A percentile compares a stretch with the other conserved stretches of the same genome.
phyloP scores from a whole-genome alignment of 1,140 invertebrate species.

The Chelonus insularis region DNA sequence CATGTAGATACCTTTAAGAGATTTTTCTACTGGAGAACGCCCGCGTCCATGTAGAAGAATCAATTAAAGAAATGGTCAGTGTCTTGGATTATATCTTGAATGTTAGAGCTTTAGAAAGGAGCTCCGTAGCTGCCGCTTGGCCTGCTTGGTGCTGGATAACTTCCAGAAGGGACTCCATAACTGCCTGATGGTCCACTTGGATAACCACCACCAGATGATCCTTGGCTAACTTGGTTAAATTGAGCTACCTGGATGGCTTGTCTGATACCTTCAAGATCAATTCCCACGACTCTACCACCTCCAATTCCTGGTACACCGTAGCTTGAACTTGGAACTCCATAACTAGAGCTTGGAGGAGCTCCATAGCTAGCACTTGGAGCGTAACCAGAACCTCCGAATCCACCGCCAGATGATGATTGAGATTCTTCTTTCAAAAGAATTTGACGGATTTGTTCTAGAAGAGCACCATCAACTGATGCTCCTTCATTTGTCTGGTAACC shows the following conservation, averaged over 20 bases:
- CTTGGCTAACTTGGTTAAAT: slow-evolving; percentile 65
- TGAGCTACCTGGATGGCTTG: slow-evolving; percentile 58
- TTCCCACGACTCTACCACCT: slow-evolving; percentile 68
- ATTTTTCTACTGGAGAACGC: slow-evolving; percentile 20
- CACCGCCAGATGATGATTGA: slow-evolving; percentile 60
- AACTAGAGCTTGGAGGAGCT: slow-evolving; percentile 55
- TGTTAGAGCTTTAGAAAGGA: slow-evolving; percentile 46
- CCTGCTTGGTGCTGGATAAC: slow-evolving; percentile 35
- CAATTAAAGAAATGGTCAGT: not conserved
- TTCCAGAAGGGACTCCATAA: slow-evolving; percentile 59
- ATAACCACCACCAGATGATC: slow-evolving; percentile 36
- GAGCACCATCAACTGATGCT: slow-evolving; percentile 73
- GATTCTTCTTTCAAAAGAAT: slow-evolving; percentile 80
- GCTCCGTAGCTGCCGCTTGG: slow-evolving; percentile 52
- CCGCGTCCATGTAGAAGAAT: slow-evolving; percentile 19
- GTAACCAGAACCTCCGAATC: slow-evolving; percentile 49
- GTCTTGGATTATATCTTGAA: not conserved
- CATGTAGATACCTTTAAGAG: not conserved
- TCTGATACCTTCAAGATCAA: slow-evolving; percentile 75
- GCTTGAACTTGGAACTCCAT: slow-evolving; percentile 56
- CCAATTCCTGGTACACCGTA: slow-evolving; percentile 65
- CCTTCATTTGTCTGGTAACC: slow-evolving; percentile 77
- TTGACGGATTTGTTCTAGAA: slow-evolving; percentile 79
- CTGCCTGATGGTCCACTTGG: slow-evolving; percentile 59
- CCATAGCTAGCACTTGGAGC: slow-evolving; percentile 57